Conservation (phyloP, 2,797 vertebrate species). For the Tadarida brasiliensis region DNA sequence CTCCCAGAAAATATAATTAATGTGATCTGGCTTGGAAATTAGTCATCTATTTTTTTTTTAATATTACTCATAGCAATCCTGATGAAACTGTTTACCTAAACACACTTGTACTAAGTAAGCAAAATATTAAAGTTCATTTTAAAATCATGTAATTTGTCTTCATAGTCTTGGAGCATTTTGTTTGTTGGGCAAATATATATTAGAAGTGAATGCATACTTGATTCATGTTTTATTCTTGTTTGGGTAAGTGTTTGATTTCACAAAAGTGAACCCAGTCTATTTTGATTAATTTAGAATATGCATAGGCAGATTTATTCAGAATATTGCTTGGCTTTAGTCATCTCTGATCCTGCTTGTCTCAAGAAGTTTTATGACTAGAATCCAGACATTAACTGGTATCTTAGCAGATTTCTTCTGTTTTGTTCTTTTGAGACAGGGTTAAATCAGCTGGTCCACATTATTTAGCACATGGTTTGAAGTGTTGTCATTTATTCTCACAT, state of each 20-base stretch:
- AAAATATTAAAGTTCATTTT: neutral
- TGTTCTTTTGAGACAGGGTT: neutral
- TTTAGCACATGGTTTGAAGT: neutral
- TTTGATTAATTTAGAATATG: slow-evolving; percentile 1
- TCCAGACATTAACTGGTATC: neutral
- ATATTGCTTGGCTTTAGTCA: neutral
- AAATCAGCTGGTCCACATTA: slow-evolving; percentile 25
- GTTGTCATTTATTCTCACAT: neutral
- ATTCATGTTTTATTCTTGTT: neutral
- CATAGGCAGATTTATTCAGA: neutral
- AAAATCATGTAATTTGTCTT: neutral
- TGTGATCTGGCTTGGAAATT: neutral
- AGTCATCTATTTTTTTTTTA: neutral
- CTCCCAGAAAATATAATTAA: neutral
- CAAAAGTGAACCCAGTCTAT: neutral
- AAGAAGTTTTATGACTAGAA: neutral
- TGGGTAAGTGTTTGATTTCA: neutral
- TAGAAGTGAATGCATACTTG: neutral
- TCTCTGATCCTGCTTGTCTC: neutral
- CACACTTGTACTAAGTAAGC: neutral
- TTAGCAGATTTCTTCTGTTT: neutral
- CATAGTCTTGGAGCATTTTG: neutral
- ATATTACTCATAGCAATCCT: neutral
- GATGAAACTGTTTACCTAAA: neutral
- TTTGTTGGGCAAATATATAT: neutral